phyloP scores from a whole-genome alignment of 2,113 vertebrate species.

The Noctilio leporinus region DNA sequence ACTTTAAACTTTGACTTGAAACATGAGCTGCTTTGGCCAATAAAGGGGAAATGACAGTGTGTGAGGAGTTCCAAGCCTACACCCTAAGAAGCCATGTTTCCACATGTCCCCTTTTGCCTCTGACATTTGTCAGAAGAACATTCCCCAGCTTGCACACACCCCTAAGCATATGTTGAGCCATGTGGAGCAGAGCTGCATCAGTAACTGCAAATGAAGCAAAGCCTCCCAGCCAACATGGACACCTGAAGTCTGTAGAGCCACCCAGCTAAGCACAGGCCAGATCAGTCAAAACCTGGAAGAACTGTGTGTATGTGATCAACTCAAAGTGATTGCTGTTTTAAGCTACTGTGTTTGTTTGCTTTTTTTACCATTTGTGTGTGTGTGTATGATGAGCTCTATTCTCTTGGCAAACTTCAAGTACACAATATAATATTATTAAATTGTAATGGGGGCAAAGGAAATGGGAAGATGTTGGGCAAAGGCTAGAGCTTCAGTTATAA shows the following conservation, averaged over 20 bases:
- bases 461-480: background rate
- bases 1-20: background rate
- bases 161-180: background rate
- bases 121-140: background rate
- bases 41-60: background rate
- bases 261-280: background rate
- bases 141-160: background rate
- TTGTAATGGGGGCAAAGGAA: background rate
- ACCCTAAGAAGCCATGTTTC: background rate
- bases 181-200: background rate
- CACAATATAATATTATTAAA: background rate
- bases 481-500: background rate
- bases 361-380: background rate
- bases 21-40: background rate
- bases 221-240: background rate
- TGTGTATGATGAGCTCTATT: background rate
- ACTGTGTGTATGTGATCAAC: background rate
- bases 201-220: background rate
- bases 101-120: background rate
- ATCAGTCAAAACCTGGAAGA: background rate
- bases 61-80: background rate
- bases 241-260: background rate
- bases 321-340: background rate
- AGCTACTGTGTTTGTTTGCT: background rate
- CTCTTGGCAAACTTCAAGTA: background rate